Base-by-base conservation (phyloP, 2,888 invertebrate species). In the Xylophagus ater region DNA sequence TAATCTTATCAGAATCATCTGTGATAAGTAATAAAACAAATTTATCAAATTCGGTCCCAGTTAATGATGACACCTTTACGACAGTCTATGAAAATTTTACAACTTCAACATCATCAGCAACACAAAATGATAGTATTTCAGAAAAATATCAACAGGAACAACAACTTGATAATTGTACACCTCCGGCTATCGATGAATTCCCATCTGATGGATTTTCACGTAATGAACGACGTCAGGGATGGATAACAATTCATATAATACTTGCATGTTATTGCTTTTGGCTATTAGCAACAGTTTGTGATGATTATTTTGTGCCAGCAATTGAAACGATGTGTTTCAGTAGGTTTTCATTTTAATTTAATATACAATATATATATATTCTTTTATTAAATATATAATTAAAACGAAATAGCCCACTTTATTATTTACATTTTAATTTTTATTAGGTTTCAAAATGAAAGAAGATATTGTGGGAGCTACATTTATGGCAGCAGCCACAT, bases 401-500 rank as follows among this genome's bases (percentile, higher is more conserved):
- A n/a, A n/a, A n/a, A n/a, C n/a, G n/a, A n/a, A n/a, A 21, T 38
- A 30, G 5, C 17, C 6, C n/a, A 15, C 6, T 17, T 30, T 30
- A 4, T 5, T n/a, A 30, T n/a, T 8, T 23, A 21, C 10, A 29
- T 34, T 18, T 34, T 30, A 30, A 23, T 29, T 39, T 40, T 1
- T 4, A 15, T 7, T 54, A 81, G 79, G 69, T 42, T 55, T 80
- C 31, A 65, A 74, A 35, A 71, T 83, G 66, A 71, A 74, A 6
- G 72, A 76, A 47, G 88, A 89, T 54, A 78, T 89, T 17, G 87
- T 88, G 0, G 88, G 88, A 0, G 89, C 88, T 1, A 89, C 89
- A 0, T 84, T 90, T 55, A 89, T 90, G 89, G 88, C 89, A 1
- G 78, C 85, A 1, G 89, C 88, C 0, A 86, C 85, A 43, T 85